These are phyloP conservation scores for Chrysomallon squamiferum DNA, from an alignment of 1,140 invertebrate genomes.

Conservation along the genomic window DNA sequence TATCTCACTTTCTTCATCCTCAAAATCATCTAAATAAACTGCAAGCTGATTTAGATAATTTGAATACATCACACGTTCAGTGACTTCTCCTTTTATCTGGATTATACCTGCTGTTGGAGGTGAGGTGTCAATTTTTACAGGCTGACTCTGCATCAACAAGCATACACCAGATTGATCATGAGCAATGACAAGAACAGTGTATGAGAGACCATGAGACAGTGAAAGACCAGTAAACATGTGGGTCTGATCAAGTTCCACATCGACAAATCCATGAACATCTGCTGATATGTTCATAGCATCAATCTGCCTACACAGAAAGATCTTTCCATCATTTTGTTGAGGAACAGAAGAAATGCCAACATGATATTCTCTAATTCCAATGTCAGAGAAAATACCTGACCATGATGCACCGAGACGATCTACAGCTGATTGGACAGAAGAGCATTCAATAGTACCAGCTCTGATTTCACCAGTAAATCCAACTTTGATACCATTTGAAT, in stretches of 20 bases:
- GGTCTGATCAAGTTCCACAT: neutral
- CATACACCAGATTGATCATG: neutral
- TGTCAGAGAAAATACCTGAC: neutral
- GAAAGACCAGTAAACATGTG: neutral
- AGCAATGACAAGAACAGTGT: neutral
- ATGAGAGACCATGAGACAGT: neutral
- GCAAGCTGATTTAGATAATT: neutral
- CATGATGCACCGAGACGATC: slow-evolving; percentile 8
- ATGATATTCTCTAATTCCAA: neutral
- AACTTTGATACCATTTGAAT: slow-evolving; percentile 35
- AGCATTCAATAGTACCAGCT: slow-evolving; percentile 18
- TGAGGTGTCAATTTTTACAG: slow-evolving; percentile 1
- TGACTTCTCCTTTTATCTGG: neutral
- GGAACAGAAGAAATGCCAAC: neutral
- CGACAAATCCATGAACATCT: neutral
- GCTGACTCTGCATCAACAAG: neutral
- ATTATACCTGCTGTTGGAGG: neutral
- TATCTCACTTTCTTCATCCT: neutral
- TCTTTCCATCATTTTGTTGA: neutral
- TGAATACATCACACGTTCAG: neutral
- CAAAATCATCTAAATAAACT: neutral
- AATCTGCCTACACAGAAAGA: neutral
- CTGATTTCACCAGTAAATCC: slow-evolving; percentile 24
- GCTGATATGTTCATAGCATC: neutral
- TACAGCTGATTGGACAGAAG: slow-evolving; percentile 16